These are phyloP conservation scores for Diloba caeruleocephala DNA, from an alignment of 2,888 invertebrate genomes.

Conservation along the genomic window DNA sequence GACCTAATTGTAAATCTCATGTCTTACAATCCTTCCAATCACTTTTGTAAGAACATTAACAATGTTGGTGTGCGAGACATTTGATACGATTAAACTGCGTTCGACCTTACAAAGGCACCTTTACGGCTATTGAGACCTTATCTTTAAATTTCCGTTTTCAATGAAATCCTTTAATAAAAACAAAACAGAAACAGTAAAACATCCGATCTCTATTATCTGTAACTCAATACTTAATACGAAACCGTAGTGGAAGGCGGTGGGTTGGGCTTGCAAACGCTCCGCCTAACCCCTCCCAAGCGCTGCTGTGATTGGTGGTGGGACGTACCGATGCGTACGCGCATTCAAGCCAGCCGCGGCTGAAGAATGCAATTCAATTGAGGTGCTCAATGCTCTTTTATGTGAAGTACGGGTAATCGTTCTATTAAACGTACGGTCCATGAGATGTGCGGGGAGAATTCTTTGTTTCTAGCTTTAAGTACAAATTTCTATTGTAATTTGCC, in stretches of 20 bases:
- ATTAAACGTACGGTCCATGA: constrained; percentile 54
- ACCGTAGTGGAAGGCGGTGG: constrained; percentile 76
- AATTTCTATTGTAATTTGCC: constrained; percentile 34
- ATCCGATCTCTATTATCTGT: constrained; percentile 75
- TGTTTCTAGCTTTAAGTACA: constrained; percentile 44
- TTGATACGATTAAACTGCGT: constrained; percentile 53
- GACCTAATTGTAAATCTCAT: constrained; percentile 45
- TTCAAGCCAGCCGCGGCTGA: constrained; percentile 58
- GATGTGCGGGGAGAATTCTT: constrained; percentile 36
- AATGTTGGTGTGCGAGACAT: constrained; percentile 48
- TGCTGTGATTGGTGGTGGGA: constrained; percentile 71
- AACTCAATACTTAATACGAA: constrained; percentile 76
- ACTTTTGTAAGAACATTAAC: constrained; percentile 43
- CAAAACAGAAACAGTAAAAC: constrained; percentile 60
- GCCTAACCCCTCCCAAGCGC: constrained; percentile 65
- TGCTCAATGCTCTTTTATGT: constrained; percentile 74
- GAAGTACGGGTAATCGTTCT: constrained; percentile 71
- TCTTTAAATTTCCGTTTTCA: constrained; percentile 66
- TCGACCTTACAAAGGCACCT: constrained; percentile 56
- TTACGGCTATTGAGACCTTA: constrained; percentile 62
- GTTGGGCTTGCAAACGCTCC: constrained; percentile 61
- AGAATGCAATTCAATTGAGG: constrained; percentile 81
- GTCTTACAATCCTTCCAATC: constrained; percentile 37
- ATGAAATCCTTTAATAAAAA: constrained; percentile 69
- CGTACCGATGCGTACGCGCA: constrained; percentile 73